A percentile compares a stretch with the other conserved stretches of the same genome.
phyloP scores from a whole-genome alignment of 2,888 invertebrate species.

The Perizoma affinitatum region DNA sequence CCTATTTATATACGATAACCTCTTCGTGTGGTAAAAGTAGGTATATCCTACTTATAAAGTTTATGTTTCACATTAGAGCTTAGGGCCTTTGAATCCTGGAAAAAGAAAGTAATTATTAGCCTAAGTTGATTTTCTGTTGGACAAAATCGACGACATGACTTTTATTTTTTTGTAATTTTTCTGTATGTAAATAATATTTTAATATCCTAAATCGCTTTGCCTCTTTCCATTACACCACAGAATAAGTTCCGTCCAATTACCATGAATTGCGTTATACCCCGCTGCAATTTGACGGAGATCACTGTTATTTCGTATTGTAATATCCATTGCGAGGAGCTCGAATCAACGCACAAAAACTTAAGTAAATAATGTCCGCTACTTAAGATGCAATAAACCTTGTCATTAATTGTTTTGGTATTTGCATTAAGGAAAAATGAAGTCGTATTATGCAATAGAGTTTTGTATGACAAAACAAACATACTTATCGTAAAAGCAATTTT shows the following conservation, averaged over 20 bases:
- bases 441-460: neutral
- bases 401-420: conserved; percentile 6
- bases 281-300: conserved; percentile 70
- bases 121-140: no score
- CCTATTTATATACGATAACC: no score
- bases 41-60: no score
- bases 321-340: conserved; percentile 62
- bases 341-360: conserved; percentile 40
- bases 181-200: no score
- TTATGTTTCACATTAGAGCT: no score
- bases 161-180: no score
- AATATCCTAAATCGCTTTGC: conserved; percentile 20
- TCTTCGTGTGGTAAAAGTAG: no score
- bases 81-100: no score
- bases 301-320: conserved; percentile 71
- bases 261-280: conserved; percentile 60
- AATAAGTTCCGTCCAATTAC: conserved; percentile 65
- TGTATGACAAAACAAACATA: no score
- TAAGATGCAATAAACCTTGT: conserved; percentile 24
- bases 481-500: no score
- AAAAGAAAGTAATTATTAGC: no score
- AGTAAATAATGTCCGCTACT: conserved; percentile 28
- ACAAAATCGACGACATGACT: no score
- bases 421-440: neutral
- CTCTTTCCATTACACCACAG: conserved; percentile 45